A percentile compares a stretch with the other conserved stretches of the same genome.
phyloP scores from a whole-genome alignment of 2,113 vertebrate species.

The Cyanocitta stelleri region DNA sequence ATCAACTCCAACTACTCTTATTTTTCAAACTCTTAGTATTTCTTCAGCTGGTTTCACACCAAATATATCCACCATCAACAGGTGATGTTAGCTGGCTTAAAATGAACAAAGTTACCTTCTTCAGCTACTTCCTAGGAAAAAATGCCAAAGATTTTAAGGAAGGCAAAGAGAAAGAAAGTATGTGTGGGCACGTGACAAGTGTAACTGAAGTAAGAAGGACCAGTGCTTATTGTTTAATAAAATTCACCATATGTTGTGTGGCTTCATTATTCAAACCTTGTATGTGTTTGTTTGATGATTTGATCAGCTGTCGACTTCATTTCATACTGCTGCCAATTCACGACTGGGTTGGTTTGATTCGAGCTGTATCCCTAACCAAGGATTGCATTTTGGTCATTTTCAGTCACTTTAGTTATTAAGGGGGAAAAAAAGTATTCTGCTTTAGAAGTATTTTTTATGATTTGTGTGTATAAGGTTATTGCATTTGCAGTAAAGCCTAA shows the following conservation, averaged over 20 bases:
- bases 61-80: neutral
- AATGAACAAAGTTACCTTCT: neutral
- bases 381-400: neutral
- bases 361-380: neutral
- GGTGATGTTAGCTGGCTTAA: neutral
- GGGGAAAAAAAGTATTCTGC: neutral
- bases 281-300: neutral
- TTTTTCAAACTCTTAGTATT: neutral
- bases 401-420: neutral
- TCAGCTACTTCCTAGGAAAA: neutral
- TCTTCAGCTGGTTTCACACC: neutral
- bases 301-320: neutral
- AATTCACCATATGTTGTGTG: neutral
- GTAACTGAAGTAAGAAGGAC: neutral
- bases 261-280: neutral
- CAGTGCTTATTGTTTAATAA: neutral
- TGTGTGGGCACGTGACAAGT: neutral
- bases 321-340: neutral
- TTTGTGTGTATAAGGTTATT: neutral
- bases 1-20: neutral
- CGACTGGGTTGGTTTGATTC: neutral
- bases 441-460: neutral
- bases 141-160: neutral
- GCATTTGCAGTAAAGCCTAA: neutral
- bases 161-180: neutral